Evolutionary conservation across 2,797 vertebrate species (phyloP), one percentile per base, ranked within the genome.

Genomic region (Hypotaenidia okinawae): DNA sequence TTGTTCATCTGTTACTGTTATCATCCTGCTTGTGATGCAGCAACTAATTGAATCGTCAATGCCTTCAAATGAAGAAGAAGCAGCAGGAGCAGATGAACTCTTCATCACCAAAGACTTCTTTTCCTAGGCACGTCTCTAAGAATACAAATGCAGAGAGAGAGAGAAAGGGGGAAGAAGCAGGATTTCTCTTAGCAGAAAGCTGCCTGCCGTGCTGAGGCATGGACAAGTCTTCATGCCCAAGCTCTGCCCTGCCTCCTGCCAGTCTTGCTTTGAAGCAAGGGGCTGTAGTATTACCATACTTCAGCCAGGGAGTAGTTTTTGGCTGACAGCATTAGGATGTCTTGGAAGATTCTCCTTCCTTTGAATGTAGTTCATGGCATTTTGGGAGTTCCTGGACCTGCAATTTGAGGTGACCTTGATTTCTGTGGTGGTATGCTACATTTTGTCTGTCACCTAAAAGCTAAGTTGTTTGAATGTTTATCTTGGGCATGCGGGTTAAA

Each of bases 321-420:
- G 78, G 23, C 47, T 90, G 81, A 35, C 32, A 21, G 74, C 69
- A 76, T 72, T 73, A 55, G 45, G 68, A 70, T 93, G 88, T 66
- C 81, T 89, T 96, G 88, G 64, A 94, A 89, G 87, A 89, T 55
- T 78, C 25, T 69, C 6, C 8, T 77, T 55, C 25, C 18, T 93
- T 37, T 94, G 62, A 93, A 82, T 90, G 87, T 81, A 94, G 16
- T 94, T 91, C 41, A 37, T 91, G 91, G 37, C 27, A 47, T 95
- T 93, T 89, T 33, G 72, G 37, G 79, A 92, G 80, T 68, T 94
- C 66, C 66, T 84, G 63, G 70, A 67, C 22, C 61, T 95, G 84
- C 54, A 61, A 51, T 97, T 90, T 88, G 85, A 63, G 55, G 25
- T 70, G 61, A 54, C 51, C n/a, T 76, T 87, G 66, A 82, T 49